Base-by-base conservation (phyloP, 2,113 vertebrate species). In the Blennius ocellaris region DNA sequence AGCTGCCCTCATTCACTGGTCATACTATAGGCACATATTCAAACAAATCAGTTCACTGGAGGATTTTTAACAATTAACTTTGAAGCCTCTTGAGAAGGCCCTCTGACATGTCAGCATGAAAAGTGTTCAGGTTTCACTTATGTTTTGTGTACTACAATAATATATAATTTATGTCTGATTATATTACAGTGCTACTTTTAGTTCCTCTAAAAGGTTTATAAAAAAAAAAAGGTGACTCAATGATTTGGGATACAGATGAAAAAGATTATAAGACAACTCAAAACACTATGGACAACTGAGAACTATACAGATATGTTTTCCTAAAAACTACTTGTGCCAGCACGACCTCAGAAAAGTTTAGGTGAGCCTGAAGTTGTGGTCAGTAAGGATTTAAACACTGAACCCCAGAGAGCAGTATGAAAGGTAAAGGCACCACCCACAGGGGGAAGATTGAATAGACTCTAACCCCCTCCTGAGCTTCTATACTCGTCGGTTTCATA, bases 401-500 rank as follows among this genome's bases (percentile, higher is more conserved):
- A 51, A 57, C 47, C 43, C 30, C 8, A 64, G 43, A 63, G 56
- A 79, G 57, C 8, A 39, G 59, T 57, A 73, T 77, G 52, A 70
- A 85, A 80, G 74, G 17, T 15, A 47, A 47, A 30, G 65, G 52
- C 73, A 64, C 47, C 55, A 66, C 56, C 53, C 68, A 48, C 9
- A n/a, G 54, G 53, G 66, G 56, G 43, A 52, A 11, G 63, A 68
- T 73, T 69, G 55, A 70, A 87, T 37, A 73, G 44, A 8, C 64
- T 69, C 12, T 8, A 37, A 66, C 79, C 49, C 72, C 73, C 48
- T 69, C 41, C 62, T 47, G 71, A 44, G 14, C 48, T 70, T 54
- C 36, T 21, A 52, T 15, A 14, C 47, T 89, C 62, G 21, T n/a
- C n/a, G 39, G 43, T 86, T 86, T 83, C 86, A 80, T 30, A 40